Evolutionary conservation across 2,888 invertebrate genomes (phyloP).

Genomic region (Lycocerus yunnanus): DNA sequence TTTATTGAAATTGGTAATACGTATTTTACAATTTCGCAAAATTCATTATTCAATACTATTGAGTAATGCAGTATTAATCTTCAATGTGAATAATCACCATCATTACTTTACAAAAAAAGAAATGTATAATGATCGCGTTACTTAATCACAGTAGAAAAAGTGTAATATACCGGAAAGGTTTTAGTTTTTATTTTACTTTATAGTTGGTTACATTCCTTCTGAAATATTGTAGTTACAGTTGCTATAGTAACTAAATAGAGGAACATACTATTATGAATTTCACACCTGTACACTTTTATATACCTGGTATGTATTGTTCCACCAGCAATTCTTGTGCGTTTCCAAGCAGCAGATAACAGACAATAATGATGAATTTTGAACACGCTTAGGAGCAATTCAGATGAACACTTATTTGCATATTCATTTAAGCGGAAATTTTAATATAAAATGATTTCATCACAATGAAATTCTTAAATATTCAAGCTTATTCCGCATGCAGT

Average conservation of each 20-base stretch:
- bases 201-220: neutral
- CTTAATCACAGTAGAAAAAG: too few species aligned
- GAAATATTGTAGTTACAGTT: neutral
- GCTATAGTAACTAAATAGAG: neutral
- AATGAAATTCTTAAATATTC: constrained; percentile 29
- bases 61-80: too few species aligned
- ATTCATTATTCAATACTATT: too few species aligned
- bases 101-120: too few species aligned
- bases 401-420: constrained; percentile 24
- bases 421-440: constrained; percentile 28
- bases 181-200: neutral
- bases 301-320: too few species aligned
- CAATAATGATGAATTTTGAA: constrained; percentile 25
- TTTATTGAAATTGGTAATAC: too few species aligned
- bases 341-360: constrained; percentile 15
- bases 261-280: neutral
- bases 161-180: neutral
- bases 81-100: too few species aligned
- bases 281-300: neutral
- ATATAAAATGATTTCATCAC: constrained; percentile 29
- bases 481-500: constrained; percentile 24
- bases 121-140: too few species aligned
- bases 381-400: constrained; percentile 21
- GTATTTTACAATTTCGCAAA: too few species aligned
- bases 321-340: neutral